Evolutionary conservation across 2,888 invertebrate species (phyloP).

Genomic region (Drosophila neonasuta): DNA sequence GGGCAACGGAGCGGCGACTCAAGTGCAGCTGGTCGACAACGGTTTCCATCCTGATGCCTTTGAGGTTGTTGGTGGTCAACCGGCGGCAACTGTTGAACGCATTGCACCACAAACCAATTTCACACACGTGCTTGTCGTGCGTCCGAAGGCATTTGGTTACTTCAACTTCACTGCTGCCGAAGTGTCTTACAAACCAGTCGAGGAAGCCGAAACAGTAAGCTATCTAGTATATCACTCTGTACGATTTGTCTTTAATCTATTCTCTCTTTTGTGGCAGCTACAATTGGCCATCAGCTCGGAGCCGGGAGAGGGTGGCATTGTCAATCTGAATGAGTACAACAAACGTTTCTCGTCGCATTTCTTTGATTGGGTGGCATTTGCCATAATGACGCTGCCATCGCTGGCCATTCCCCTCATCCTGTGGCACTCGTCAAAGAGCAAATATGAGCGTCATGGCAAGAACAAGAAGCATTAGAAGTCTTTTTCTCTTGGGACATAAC

Average conservation of each 20-base stretch:
- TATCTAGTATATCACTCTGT: background rate
- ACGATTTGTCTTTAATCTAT: too few relatives aligned
- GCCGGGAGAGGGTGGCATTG: conserved; percentile 97
- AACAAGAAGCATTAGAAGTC: conserved; percentile 85
- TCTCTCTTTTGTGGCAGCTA: conserved; percentile 83
- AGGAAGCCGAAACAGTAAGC: conserved; percentile 89
- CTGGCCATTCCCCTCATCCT: conserved; percentile 95
- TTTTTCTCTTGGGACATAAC: conserved; percentile 30
- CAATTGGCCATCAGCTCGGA: conserved; percentile 91
- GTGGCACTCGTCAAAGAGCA: conserved; percentile 97
- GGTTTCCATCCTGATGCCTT: conserved; percentile 97
- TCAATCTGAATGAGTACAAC: conserved; percentile 95
- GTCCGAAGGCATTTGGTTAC: conserved; percentile 94
- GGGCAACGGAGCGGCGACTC: conserved; percentile 94
- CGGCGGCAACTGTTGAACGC: conserved; percentile 91
- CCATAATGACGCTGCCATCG: conserved; percentile 97
- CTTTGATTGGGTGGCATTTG: conserved; percentile 98
- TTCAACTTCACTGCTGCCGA: conserved; percentile 99
- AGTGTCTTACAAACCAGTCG: conserved; percentile 92
- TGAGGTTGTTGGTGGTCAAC: conserved; percentile 92
- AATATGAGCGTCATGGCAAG: conserved; percentile 92
- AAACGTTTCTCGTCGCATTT: conserved; percentile 98
- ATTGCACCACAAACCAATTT: conserved; percentile 97
- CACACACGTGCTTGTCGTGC: conserved; percentile 95
- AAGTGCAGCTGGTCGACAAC: conserved; percentile 92